Conservation (phyloP, 1,140 invertebrate species). For the Paraescarpia echinospica region DNA sequence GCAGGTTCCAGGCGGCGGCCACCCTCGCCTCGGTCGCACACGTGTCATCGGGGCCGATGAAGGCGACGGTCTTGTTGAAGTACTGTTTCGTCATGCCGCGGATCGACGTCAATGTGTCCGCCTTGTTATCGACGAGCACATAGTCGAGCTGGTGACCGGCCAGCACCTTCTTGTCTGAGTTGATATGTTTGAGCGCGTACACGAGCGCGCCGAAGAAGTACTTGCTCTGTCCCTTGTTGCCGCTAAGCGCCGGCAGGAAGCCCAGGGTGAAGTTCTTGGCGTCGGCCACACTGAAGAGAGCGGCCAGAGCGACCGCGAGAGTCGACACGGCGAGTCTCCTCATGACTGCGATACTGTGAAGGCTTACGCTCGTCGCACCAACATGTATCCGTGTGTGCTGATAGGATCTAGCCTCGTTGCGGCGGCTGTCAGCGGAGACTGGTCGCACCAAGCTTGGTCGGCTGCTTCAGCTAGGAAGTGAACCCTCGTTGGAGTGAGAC, state of each 20-base stretch:
- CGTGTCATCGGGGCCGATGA: slow-evolving; percentile 92
- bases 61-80: slow-evolving; percentile 84
- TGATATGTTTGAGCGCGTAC: slow-evolving; percentile 16
- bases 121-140: slow-evolving; percentile 88
- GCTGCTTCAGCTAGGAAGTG: not conserved
- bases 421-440: not conserved
- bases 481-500: not conserved
- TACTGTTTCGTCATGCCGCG: slow-evolving; percentile 87
- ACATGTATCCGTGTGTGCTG: not conserved
- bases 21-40: slow-evolving; percentile 93
- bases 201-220: slow-evolving; percentile 15
- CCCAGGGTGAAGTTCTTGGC: not conserved
- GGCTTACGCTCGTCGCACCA: too few relatives aligned
- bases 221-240: slow-evolving; percentile 4
- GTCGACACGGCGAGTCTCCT: not conserved
- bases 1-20: slow-evolving; percentile 88
- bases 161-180: slow-evolving; percentile 9
- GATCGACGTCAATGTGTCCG: slow-evolving; percentile 81
- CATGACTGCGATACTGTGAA: not conserved
- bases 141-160: slow-evolving; percentile 64
- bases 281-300: not conserved
- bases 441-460: not conserved
- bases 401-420: not conserved
- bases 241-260: not conserved
- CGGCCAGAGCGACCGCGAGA: not conserved